Conservation (phyloP, 2,113 vertebrate genomes). For the Tauraco erythrolophus region DNA sequence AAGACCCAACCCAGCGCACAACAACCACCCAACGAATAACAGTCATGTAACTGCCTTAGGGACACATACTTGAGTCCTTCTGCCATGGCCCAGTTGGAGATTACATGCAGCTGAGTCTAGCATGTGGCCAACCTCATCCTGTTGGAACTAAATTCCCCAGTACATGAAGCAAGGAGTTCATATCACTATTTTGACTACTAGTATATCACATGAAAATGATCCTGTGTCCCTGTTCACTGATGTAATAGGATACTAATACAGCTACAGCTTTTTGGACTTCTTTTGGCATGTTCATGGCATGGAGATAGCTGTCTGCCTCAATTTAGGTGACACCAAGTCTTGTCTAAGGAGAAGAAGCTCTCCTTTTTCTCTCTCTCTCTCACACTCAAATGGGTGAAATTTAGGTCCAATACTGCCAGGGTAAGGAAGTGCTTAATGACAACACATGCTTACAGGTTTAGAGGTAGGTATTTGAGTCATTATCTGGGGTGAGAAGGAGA, state of each 20-base stretch:
- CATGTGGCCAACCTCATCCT: neutral
- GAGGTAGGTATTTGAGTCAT: neutral
- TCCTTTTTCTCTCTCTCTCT: neutral
- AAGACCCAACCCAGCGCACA: neutral
- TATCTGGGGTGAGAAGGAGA: neutral
- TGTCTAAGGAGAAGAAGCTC: neutral
- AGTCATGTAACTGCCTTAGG: neutral
- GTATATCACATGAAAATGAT: neutral
- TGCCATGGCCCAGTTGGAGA: neutral
- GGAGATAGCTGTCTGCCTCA: neutral
- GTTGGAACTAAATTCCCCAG: neutral
- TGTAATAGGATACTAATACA: neutral
- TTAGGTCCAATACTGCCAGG: neutral
- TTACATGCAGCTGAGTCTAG: neutral
- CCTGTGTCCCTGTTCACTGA: neutral
- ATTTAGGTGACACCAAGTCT: neutral
- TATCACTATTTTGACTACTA: neutral
- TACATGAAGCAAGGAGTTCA: neutral
- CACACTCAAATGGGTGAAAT: neutral
- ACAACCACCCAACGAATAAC: neutral
- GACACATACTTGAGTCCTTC: neutral
- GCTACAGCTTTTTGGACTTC: neutral
- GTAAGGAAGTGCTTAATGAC: neutral
- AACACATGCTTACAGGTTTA: accelerated
- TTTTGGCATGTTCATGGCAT: neutral